A percentile compares a stretch with the other conserved stretches of the same genome.
These are phyloP conservation scores for Deroplatys truncata DNA, from an alignment of 2,888 invertebrate genomes.

Conservation along the genomic window DNA sequence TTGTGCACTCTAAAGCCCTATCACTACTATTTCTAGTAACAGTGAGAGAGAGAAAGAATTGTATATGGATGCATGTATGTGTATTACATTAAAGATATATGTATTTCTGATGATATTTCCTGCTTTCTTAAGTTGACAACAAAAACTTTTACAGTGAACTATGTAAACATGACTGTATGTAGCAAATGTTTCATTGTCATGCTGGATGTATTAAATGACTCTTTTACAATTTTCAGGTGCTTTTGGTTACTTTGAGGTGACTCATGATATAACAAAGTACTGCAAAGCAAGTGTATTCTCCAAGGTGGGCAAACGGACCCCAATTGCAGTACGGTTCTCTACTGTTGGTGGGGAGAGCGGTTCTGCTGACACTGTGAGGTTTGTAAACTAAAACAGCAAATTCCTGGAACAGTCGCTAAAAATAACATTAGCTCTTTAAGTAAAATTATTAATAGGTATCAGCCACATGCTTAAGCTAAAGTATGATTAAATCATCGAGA, in stretches of 20 bases:
- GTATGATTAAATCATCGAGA: too few species aligned
- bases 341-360: conserved; percentile 88
- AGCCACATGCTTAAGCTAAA: too few species aligned
- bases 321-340: conserved; percentile 75
- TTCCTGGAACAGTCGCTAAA: too few species aligned
- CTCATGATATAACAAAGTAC: conserved; percentile 79
- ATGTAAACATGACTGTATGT: not conserved
- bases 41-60: too few species aligned
- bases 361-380: conserved; percentile 76
- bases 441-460: too few species aligned
- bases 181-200: not conserved
- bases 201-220: not conserved
- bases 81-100: too few species aligned
- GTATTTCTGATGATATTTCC: too few species aligned
- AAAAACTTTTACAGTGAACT: not conserved
- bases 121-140: too few species aligned
- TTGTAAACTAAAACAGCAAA: conserved; percentile 13
- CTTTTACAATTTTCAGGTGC: conserved; percentile 50
- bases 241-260: conserved; percentile 84
- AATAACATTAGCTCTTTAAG: too few species aligned
- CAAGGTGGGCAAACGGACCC: conserved; percentile 72
- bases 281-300: conserved; percentile 75
- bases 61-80: too few species aligned
- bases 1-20: too few species aligned
- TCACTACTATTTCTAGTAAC: too few species aligned